Evolutionary conservation across 2,888 invertebrate genomes (phyloP).

Genomic region (Carpatolechia fugitivella): DNA sequence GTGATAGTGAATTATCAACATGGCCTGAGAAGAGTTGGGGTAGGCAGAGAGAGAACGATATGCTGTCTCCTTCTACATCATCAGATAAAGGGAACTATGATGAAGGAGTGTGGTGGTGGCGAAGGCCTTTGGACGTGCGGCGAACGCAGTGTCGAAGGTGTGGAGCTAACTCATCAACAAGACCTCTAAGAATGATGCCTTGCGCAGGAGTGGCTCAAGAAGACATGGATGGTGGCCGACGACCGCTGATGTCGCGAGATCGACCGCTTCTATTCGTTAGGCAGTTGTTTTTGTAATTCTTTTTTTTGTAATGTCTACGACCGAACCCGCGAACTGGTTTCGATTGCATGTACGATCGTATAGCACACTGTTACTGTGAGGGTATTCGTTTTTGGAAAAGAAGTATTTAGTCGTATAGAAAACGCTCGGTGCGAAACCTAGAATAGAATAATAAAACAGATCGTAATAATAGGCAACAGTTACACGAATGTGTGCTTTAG

Average conservation of each 20-base stretch:
- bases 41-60: conserved; percentile 16
- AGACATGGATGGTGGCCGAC: conserved; percentile 32
- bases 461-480: background rate
- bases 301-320: background rate
- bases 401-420: background rate
- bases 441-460: background rate
- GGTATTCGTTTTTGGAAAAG: too few relatives aligned
- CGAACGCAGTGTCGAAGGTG: conserved; percentile 54
- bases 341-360: too few relatives aligned
- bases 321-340: background rate
- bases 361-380: too few relatives aligned
- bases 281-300: conserved; percentile 55
- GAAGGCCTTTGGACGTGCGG: conserved; percentile 50
- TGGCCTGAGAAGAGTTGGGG: conserved; percentile 55
- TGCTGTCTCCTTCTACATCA: conserved; percentile 26
- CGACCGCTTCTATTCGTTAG: conserved; percentile 64
- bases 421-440: background rate
- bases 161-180: conserved; percentile 56
- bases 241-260: conserved; percentile 54
- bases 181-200: conserved; percentile 58
- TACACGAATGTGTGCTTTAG: background rate
- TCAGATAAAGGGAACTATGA: conserved; percentile 49
- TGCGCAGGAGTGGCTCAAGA: conserved; percentile 47
- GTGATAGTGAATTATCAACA: conserved; percentile 61
- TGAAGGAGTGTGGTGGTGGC: conserved; percentile 48